These are phyloP conservation scores for Tetrao urogallus DNA, from an alignment of 2,113 vertebrate genomes.

Conservation along the genomic window DNA sequence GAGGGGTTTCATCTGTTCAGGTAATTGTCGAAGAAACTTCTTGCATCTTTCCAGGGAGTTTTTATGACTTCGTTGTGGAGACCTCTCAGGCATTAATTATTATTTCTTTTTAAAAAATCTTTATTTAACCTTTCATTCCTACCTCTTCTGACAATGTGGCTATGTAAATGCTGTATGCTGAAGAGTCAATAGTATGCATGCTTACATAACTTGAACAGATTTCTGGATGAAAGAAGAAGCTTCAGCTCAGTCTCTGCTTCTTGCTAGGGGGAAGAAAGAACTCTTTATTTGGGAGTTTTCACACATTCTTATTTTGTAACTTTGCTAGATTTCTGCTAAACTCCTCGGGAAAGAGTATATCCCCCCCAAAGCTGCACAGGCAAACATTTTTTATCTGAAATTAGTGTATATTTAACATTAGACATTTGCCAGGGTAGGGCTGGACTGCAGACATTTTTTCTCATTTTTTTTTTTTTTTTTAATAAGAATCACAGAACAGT, in stretches of 20 bases:
- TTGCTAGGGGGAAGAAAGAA: background rate
- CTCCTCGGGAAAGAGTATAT: background rate
- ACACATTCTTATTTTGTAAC: background rate
- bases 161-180: background rate
- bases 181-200: background rate
- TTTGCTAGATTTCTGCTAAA: background rate
- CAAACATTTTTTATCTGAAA: background rate
- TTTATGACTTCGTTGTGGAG: background rate
- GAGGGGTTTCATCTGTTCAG: background rate
- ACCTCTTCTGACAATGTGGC: background rate
- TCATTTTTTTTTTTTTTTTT: background rate
- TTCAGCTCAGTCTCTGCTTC: background rate
- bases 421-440: background rate
- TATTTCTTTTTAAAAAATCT: background rate
- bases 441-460: background rate
- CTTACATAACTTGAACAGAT: accelerated
- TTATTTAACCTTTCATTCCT: background rate
- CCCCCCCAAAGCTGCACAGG: background rate
- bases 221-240: background rate
- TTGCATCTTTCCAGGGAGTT: background rate
- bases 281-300: background rate
- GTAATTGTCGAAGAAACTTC: background rate
- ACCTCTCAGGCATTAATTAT: background rate
- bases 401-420: background rate
- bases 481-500: background rate